Conservation (phyloP, 2,113 vertebrate species). For the Hypocryptadius cinnamomeus region DNA sequence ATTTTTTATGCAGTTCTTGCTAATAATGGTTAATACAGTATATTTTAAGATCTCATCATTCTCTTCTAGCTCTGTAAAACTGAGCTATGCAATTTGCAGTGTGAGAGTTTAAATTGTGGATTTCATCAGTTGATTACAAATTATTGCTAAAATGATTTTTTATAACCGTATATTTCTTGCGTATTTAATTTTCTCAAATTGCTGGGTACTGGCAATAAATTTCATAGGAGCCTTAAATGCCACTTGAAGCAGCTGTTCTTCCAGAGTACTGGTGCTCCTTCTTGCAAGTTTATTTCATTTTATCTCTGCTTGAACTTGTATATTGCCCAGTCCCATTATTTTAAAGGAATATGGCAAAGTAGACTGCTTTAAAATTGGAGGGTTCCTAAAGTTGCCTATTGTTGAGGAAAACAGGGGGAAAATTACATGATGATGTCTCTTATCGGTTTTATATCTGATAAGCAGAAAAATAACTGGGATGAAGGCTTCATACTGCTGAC, state of each 20-base stretch:
- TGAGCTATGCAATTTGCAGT: not conserved
- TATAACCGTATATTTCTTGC: conserved; percentile 15
- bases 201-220: not conserved
- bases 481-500: not conserved
- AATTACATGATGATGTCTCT: not conserved
- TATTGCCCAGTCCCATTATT: not conserved
- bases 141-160: conserved; percentile 31
- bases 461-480: not conserved
- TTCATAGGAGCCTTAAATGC: conserved; percentile 19
- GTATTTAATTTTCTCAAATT: conserved; percentile 31
- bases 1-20: not conserved
- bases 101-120: not conserved
- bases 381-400: not conserved
- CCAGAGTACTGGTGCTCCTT: not conserved
- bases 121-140: conserved; percentile 4
- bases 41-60: not conserved
- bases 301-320: not conserved
- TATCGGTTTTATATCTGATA: not conserved
- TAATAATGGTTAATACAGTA: not conserved
- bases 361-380: not conserved
- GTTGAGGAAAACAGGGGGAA: not conserved
- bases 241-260: not conserved
- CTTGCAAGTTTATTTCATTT: not conserved
- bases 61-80: not conserved
- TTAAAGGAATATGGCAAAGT: not conserved